phyloP scores from a whole-genome alignment of 2,113 vertebrate species.

The Shinisaurus crocodilurus region DNA sequence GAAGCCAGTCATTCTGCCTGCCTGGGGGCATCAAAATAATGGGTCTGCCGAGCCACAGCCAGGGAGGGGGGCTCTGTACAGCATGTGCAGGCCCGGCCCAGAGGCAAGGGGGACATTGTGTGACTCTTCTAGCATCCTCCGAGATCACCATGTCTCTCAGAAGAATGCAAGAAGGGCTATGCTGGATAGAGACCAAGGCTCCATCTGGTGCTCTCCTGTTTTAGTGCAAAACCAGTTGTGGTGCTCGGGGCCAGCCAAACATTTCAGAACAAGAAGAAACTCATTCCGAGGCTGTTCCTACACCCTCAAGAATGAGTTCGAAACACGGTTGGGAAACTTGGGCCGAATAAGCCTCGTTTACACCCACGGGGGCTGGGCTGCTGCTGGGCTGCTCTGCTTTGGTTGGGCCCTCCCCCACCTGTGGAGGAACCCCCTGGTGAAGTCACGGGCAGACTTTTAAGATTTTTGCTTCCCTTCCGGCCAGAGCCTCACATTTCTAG shows the following conservation, averaged over 20 bases:
- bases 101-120: not conserved
- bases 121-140: not conserved
- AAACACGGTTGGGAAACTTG: not conserved
- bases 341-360: not conserved
- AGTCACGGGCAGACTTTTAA: no score
- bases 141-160: no score
- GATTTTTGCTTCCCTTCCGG: no score
- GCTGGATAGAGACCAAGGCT: no score
- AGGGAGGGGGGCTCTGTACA: not conserved
- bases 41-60: no score
- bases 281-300: not conserved
- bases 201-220: no score
- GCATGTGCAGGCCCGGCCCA: not conserved
- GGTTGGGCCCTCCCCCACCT: not conserved
- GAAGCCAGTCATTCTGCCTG: no score
- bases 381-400: not conserved
- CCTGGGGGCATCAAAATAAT: not conserved
- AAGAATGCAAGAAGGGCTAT: no score
- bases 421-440: no score
- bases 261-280: not conserved
- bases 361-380: not conserved
- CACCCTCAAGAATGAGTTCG: not conserved
- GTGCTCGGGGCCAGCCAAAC: not conserved
- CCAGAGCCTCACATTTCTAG: no score
- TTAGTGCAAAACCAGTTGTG: not conserved